Conservation (phyloP, 2,113 vertebrate genomes). For the Chionis minor region DNA sequence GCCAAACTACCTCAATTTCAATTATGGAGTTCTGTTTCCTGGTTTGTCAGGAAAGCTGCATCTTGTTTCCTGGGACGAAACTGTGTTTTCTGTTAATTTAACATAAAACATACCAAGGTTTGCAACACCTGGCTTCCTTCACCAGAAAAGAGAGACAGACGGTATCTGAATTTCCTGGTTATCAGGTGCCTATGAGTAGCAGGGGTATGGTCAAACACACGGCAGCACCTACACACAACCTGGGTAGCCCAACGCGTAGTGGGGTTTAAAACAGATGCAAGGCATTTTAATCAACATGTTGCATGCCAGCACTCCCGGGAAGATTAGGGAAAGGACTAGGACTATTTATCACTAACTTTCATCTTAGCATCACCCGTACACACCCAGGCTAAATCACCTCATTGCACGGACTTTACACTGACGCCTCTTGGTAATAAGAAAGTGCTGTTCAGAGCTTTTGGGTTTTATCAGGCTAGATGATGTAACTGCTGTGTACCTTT, state of each 20-base stretch:
- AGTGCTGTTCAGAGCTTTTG: neutral
- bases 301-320: neutral
- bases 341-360: neutral
- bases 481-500: neutral
- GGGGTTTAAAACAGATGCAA: neutral
- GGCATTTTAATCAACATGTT: neutral
- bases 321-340: neutral
- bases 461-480: neutral
- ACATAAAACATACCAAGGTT: neutral
- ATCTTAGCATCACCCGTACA: conserved; percentile 34
- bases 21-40: neutral
- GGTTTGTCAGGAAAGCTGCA: neutral
- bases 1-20: neutral
- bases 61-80: neutral
- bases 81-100: neutral
- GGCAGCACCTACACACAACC: neutral
- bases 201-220: neutral
- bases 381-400: conserved; percentile 35
- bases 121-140: neutral
- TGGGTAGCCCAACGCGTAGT: neutral
- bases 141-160: neutral
- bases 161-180: fast-evolving
- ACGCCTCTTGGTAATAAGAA: conserved; percentile 1
- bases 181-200: neutral
- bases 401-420: neutral